A percentile compares a stretch with the other conserved stretches of the same genome.
Evolutionary conservation across 2,797 vertebrate species (phyloP).

Genomic region (Cyclopterus lumpus): DNA sequence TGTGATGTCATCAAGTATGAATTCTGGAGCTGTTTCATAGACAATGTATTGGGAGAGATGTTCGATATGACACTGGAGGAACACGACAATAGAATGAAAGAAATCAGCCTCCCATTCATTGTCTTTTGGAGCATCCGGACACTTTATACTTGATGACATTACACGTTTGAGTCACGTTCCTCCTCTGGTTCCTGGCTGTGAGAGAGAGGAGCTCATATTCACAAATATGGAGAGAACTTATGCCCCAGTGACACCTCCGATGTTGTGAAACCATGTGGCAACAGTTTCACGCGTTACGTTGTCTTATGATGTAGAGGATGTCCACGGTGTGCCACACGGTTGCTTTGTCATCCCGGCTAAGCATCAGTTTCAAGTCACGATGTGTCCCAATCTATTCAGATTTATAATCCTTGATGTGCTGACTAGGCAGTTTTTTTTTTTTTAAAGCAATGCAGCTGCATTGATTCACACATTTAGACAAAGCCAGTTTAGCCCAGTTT

Average conservation of each 20-base stretch:
- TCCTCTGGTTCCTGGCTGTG: background rate
- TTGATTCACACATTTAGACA: background rate
- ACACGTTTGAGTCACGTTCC: background rate
- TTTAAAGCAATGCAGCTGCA: background rate
- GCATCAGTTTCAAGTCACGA: slow-evolving; percentile 16
- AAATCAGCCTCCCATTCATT: background rate
- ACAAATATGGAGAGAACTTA: background rate
- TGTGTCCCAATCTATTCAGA: background rate
- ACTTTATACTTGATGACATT: background rate
- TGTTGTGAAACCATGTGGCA: slow-evolving; percentile 8
- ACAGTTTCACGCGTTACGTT: background rate
- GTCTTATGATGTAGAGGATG: slow-evolving; percentile 40
- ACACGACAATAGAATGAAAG: background rate
- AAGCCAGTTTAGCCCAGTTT: background rate
- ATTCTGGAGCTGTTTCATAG: background rate
- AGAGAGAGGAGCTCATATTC: background rate
- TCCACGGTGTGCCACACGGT: background rate
- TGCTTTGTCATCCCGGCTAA: slow-evolving; percentile 50
- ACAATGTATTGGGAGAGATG: background rate
- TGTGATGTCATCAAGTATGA: background rate
- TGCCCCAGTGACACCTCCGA: background rate
- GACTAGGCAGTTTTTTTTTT: slow-evolving; percentile 8
- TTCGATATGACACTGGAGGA: background rate
- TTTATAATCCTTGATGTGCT: background rate
- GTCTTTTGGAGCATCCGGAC: background rate